Percentiles rank a stretch among this genome's conserved stretches.
Evolutionary conservation across 2,113 vertebrate species (phyloP).

Genomic region (Camelus dromedarius): DNA sequence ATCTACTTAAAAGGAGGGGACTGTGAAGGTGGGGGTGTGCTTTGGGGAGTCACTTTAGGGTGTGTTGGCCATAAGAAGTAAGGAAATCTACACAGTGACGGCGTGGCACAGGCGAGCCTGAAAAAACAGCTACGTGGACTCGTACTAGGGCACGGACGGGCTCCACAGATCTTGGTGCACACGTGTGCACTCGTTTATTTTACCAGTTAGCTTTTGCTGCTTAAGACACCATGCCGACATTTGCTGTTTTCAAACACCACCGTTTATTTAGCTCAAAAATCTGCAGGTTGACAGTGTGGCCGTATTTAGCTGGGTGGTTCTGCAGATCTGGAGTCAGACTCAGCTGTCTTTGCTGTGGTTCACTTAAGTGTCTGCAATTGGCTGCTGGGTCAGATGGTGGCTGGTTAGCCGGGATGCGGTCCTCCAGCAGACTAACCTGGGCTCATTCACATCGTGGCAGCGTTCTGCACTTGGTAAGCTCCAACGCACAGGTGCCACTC

Average conservation of each 20-base stretch:
- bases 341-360: neutral
- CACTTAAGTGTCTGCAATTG: neutral
- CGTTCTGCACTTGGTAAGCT: neutral
- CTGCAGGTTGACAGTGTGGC: neutral
- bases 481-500: neutral
- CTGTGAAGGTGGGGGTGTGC: neutral
- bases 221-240: neutral
- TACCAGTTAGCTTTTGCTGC: neutral
- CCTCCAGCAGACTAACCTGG: neutral
- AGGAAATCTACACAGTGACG: neutral
- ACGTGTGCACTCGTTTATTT: neutral
- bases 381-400: neutral
- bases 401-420: neutral
- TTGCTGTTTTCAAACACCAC: neutral
- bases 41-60: neutral
- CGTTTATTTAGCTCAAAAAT: neutral
- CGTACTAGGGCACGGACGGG: neutral
- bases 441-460: neutral
- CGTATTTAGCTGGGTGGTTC: neutral
- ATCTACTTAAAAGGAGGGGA: neutral
- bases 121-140: neutral
- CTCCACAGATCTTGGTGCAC: neutral
- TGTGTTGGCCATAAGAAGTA: neutral
- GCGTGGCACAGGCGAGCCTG: neutral
- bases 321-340: neutral